A percentile compares a stretch with the other conserved stretches of the same genome.
Conservation (phyloP, 2,888 invertebrate species). For the Empis stercorea region DNA sequence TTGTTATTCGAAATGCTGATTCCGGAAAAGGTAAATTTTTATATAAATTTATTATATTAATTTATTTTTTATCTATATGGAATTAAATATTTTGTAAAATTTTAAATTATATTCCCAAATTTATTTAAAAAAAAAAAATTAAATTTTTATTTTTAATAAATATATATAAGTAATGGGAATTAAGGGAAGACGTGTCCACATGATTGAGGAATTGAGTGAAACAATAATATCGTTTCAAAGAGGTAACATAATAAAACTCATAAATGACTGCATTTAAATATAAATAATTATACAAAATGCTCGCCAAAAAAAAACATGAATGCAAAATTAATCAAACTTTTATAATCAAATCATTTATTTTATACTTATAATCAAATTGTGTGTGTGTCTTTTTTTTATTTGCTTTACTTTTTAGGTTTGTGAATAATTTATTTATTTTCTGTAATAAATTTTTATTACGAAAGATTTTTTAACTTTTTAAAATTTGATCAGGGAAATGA, state of each 20-base stretch:
- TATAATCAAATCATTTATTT: too few relatives aligned
- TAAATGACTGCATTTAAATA: not conserved
- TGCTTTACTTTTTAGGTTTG: not conserved
- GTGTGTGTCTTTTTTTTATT: not conserved
- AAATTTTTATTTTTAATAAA: too few relatives aligned
- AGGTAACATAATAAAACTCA: constrained; percentile 52
- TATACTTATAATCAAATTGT: not conserved
- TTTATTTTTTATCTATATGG: too few relatives aligned
- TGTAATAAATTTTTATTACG: too few relatives aligned
- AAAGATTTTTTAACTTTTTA: too few relatives aligned
- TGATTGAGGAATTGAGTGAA: constrained; percentile 97
- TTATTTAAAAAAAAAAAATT: constrained; percentile 19
- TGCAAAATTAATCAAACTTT: not conserved
- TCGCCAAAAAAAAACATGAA: not conserved
- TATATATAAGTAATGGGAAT: constrained; percentile 81
- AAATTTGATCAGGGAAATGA: too few relatives aligned
- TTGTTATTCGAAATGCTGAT: constrained; percentile 87
- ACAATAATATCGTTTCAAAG: constrained; percentile 98
- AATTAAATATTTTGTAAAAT: too few relatives aligned
- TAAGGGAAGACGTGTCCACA: constrained; percentile 94
- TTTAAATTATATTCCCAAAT: constrained; percentile 6
- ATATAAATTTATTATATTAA: not conserved
- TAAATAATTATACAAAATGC: not conserved
- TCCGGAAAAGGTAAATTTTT: constrained; percentile 75
- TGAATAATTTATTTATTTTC: not conserved